Conservation (phyloP, 1,140 invertebrate species). For the Patella vulgata region DNA sequence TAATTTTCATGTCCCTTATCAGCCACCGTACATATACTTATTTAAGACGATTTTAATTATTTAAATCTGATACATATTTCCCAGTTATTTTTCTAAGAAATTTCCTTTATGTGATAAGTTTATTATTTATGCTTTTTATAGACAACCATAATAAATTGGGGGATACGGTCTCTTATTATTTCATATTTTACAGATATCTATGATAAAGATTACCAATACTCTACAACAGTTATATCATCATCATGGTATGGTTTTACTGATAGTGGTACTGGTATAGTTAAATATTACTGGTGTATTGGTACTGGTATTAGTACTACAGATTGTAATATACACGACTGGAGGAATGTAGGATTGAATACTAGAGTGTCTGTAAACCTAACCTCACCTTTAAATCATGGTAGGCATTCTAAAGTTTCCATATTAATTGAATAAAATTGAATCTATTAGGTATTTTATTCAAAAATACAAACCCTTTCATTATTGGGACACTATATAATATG, state of each 20-base stretch:
- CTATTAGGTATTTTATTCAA: too few species aligned
- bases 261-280: slow-evolving; percentile 16
- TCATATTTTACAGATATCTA: slow-evolving; percentile 24
- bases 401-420: not conserved
- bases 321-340: slow-evolving; percentile 19
- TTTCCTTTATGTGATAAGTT: too few species aligned
- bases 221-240: slow-evolving; percentile 10
- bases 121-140: not conserved
- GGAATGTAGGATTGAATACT: slow-evolving; percentile 28
- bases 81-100: too few species aligned
- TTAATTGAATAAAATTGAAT: too few species aligned
- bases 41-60: too few species aligned
- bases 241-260: slow-evolving; percentile 36
- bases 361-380: slow-evolving; percentile 12
- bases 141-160: too few species aligned
- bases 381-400: slow-evolving; percentile 17
- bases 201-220: slow-evolving; percentile 33
- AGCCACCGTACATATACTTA: too few species aligned
- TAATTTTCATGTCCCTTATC: too few species aligned
- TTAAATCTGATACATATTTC: too few species aligned
- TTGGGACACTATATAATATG: too few species aligned
- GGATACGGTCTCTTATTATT: too few species aligned
- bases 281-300: slow-evolving; percentile 39
- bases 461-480: too few species aligned
- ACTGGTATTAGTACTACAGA: slow-evolving; percentile 13